Evolutionary conservation across 2,888 invertebrate species (phyloP).

Genomic region (Cepaea hortensis): DNA sequence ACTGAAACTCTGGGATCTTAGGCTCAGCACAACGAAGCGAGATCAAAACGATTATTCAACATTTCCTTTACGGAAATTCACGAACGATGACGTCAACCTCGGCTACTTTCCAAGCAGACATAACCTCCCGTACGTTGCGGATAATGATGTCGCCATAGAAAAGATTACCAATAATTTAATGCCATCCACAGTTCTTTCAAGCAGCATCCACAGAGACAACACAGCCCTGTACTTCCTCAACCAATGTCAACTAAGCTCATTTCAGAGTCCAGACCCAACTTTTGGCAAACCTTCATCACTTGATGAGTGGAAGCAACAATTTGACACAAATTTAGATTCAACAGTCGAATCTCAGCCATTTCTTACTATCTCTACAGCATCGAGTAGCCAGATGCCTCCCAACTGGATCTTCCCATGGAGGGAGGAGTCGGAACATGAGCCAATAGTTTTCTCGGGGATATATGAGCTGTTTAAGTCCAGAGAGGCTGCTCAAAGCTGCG

Average conservation of each 20-base stretch:
- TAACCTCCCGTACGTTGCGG: background rate
- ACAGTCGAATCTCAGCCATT: background rate
- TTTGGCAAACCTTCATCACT: background rate
- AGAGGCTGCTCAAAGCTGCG: no score
- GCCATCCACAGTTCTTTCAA: constrained; percentile 6
- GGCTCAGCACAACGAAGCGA: constrained; percentile 18
- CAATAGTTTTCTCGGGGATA: constrained; percentile 20
- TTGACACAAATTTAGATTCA: background rate
- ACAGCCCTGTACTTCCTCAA: background rate
- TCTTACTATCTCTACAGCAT: background rate
- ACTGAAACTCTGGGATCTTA: constrained; percentile 42
- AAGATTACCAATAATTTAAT: constrained; percentile 23
- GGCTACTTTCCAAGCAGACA: background rate
- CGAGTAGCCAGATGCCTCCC: background rate
- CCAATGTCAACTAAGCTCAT: background rate
- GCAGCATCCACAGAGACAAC: background rate
- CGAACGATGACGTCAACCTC: background rate
- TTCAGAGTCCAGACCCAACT: background rate
- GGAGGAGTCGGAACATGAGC: background rate
- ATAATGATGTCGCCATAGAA: constrained; percentile 21
- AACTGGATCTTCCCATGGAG: constrained; percentile 2
- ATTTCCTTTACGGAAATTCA: constrained; percentile 31
- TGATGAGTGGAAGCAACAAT: background rate
- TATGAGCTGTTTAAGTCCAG: background rate
- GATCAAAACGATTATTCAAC: constrained; percentile 45